Evolutionary conservation across 2,113 vertebrate genomes (phyloP).

Genomic region (Loxodonta africana): DNA sequence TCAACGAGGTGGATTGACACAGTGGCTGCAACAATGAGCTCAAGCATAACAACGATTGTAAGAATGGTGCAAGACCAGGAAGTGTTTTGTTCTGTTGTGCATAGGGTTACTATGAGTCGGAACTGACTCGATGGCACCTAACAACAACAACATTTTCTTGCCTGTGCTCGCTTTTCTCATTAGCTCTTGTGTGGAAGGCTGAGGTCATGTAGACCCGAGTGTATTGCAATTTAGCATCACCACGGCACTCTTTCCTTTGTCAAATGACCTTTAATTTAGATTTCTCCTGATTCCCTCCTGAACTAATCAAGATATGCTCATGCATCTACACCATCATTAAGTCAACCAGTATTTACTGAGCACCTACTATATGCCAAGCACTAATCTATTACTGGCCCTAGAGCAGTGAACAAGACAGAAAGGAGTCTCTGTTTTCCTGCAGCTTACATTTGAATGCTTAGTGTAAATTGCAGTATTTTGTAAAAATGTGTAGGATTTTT

Average conservation of each 20-base stretch:
- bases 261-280: background rate
- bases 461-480: background rate
- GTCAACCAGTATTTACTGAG: background rate
- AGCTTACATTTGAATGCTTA: background rate
- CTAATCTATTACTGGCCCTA: background rate
- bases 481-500: background rate
- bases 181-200: background rate
- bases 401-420: background rate
- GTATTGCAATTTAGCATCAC: fast-evolving
- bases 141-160: background rate
- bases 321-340: background rate
- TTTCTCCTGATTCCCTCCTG: background rate
- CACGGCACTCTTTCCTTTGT: background rate
- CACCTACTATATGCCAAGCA: too few relatives aligned
- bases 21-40: too few relatives aligned
- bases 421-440: background rate
- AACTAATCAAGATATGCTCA: background rate
- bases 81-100: too few relatives aligned
- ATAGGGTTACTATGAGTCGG: too few relatives aligned
- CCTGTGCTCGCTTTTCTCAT: background rate
- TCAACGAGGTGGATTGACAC: too few relatives aligned
- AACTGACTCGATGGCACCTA: too few relatives aligned
- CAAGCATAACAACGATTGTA: too few relatives aligned
- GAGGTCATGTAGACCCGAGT: background rate
- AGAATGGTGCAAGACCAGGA: too few relatives aligned